Percentiles rank a stretch among this genome's conserved stretches.
These are phyloP conservation scores for Rhynchomys soricoides DNA, from an alignment of 2,113 vertebrate species.

Conservation along the genomic window DNA sequence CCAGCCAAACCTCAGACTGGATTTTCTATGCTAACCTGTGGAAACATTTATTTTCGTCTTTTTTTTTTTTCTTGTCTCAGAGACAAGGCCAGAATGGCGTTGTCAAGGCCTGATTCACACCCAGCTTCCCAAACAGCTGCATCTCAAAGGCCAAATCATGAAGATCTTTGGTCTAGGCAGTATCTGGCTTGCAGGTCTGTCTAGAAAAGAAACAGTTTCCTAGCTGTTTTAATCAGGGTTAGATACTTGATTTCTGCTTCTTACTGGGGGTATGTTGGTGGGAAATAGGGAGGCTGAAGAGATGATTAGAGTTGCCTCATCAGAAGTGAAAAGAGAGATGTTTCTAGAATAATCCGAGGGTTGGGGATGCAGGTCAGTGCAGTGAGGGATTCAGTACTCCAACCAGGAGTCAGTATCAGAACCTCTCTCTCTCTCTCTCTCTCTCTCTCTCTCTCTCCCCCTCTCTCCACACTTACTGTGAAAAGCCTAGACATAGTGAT, in stretches of 20 bases:
- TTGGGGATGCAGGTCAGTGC: neutral
- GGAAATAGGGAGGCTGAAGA: conserved; percentile 57
- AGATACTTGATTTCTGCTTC: conserved; percentile 19
- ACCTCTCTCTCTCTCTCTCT: no score
- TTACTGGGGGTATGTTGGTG: conserved; percentile 29
- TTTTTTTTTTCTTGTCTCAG: conserved; percentile 70
- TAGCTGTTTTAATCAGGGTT: neutral
- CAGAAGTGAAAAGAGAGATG: conserved; percentile 37
- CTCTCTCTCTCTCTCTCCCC: no score
- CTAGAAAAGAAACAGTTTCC: neutral
- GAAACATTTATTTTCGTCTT: conserved; percentile 73
- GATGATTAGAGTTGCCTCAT: conserved; percentile 48
- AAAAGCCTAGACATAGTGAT: neutral
- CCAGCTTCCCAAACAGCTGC: neutral
- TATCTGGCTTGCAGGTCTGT: neutral
- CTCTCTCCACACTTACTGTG: neutral
- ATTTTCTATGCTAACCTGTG: conserved; percentile 65
- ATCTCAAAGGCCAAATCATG: neutral
- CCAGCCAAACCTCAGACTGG: conserved; percentile 74
- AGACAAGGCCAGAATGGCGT: conserved; percentile 26
- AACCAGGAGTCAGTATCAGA: neutral
- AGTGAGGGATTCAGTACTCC: neutral
- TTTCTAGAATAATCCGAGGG: conserved; percentile 11
- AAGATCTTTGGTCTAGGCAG: neutral
- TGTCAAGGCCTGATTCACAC: conserved; percentile 31